phyloP scores from a whole-genome alignment of 2,797 vertebrate genomes.

The Corythornis leucogaster region DNA sequence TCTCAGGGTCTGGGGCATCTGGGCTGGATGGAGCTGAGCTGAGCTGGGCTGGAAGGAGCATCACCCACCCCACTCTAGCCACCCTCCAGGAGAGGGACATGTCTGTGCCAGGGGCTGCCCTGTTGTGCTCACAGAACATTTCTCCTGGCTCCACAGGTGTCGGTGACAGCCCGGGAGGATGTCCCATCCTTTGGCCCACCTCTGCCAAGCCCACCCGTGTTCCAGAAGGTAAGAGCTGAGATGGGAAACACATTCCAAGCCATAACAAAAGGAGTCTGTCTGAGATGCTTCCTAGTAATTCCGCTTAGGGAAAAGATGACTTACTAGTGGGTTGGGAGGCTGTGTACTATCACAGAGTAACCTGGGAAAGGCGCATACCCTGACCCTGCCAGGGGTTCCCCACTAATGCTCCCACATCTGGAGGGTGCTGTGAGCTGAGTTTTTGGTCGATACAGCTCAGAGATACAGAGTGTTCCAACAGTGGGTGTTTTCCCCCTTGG shows the following conservation, averaged over 20 bases:
- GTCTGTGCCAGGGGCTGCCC: not conserved
- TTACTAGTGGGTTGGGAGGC: not conserved
- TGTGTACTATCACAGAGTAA: fast-evolving
- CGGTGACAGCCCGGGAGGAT: slow-evolving; percentile 94
- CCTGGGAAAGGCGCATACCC: fast-evolving
- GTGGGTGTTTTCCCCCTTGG: not conserved
- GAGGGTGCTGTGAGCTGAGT: not conserved
- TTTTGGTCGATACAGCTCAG: not conserved
- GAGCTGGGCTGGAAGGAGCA: not conserved
- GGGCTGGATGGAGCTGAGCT: not conserved
- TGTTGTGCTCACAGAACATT: fast-evolving
- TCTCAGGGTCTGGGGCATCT: not conserved
- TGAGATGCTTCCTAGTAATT: fast-evolving
- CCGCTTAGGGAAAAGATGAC: not conserved
- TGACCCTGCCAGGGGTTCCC: not conserved
- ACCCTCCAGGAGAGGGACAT: too few species aligned
- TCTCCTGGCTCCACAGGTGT: slow-evolving; percentile 81
- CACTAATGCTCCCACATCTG: not conserved
- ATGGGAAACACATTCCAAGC: fast-evolving
- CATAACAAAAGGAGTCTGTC: not conserved
- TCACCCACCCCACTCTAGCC: fast-evolving
- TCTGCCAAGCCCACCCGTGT: slow-evolving; percentile 91
- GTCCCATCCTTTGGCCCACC: slow-evolving; percentile 92
- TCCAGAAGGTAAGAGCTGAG: slow-evolving; percentile 87
- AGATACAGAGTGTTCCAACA: fast-evolving